These are phyloP conservation scores for Rhabdomys pumilio DNA, from an alignment of 2,797 vertebrate species.

Conservation along the genomic window DNA sequence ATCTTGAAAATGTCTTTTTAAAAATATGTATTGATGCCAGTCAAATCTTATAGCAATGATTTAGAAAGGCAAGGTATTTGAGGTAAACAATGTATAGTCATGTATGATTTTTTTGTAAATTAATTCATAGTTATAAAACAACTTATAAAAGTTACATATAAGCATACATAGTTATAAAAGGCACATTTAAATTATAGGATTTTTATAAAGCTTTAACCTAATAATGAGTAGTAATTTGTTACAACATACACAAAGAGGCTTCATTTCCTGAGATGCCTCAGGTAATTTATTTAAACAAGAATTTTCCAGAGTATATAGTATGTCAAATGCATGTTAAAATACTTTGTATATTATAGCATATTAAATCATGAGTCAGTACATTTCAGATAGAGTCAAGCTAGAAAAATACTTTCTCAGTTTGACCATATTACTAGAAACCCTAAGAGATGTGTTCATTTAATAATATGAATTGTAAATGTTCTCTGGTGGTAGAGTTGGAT, in stretches of 20 bases:
- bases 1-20: constrained; percentile 76
- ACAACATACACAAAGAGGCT: not conserved
- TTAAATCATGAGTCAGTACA: not conserved
- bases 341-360: not conserved
- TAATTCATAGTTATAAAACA: constrained; percentile 56
- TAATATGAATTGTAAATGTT: not conserved
- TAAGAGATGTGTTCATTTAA: not conserved
- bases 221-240: not conserved
- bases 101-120: not conserved
- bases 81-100: constrained; percentile 45
- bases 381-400: not conserved
- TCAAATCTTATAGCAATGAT: constrained; percentile 74
- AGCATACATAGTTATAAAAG: not conserved
- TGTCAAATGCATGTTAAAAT: not conserved
- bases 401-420: not conserved
- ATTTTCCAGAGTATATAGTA: not conserved
- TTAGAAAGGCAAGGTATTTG: constrained; percentile 64
- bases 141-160: not conserved
- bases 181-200: not conserved
- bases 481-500: not conserved
- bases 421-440: not conserved
- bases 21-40: constrained; percentile 75
- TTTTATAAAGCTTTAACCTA: constrained; percentile 19
- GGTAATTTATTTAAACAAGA: not conserved
- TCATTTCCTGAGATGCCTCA: not conserved